A percentile compares a stretch with the other conserved stretches of the same genome.
phyloP scores from a whole-genome alignment of 2,888 invertebrate genomes.

The Eupsilia transversa region DNA sequence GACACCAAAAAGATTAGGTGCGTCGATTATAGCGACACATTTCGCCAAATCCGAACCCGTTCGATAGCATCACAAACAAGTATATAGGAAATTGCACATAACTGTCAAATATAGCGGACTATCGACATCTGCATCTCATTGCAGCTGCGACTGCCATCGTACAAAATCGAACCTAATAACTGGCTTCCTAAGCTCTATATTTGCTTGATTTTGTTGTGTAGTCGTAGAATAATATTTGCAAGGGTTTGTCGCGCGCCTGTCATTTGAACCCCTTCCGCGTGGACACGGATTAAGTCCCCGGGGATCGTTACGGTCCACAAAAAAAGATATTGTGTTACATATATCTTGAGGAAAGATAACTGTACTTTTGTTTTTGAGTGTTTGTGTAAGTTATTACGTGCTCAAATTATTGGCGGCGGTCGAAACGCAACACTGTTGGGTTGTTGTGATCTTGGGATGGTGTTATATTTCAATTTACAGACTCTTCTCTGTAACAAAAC shows the following conservation, averaged over 20 bases:
- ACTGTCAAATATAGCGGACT: slow-evolving; percentile 67
- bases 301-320: slow-evolving; percentile 73
- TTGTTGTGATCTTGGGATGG: slow-evolving; percentile 20
- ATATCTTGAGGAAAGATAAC: slow-evolving; percentile 63
- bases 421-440: slow-evolving; percentile 46
- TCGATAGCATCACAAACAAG: slow-evolving; percentile 61
- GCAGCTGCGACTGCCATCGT: slow-evolving; percentile 64
- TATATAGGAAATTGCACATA: slow-evolving; percentile 77
- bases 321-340: slow-evolving; percentile 67
- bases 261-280: slow-evolving; percentile 87
- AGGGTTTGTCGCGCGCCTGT: slow-evolving; percentile 79
- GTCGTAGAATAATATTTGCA: slow-evolving; percentile 72
- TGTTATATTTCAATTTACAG: slow-evolving; percentile 31
- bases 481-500: neutral
- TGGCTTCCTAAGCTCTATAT: neutral
- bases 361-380: slow-evolving; percentile 64
- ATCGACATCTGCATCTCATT: slow-evolving; percentile 68
- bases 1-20: slow-evolving; percentile 9
- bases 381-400: slow-evolving; percentile 55
- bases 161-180: slow-evolving; percentile 22
- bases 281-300: slow-evolving; percentile 77
- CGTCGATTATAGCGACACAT: slow-evolving; percentile 32
- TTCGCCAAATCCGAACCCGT: slow-evolving; percentile 32
- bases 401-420: slow-evolving; percentile 32
- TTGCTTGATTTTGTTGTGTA: slow-evolving; percentile 34